A percentile compares a stretch with the other conserved stretches of the same genome.
Conservation (phyloP, 2,888 invertebrate species). For the Lithophane semibrunnea region DNA sequence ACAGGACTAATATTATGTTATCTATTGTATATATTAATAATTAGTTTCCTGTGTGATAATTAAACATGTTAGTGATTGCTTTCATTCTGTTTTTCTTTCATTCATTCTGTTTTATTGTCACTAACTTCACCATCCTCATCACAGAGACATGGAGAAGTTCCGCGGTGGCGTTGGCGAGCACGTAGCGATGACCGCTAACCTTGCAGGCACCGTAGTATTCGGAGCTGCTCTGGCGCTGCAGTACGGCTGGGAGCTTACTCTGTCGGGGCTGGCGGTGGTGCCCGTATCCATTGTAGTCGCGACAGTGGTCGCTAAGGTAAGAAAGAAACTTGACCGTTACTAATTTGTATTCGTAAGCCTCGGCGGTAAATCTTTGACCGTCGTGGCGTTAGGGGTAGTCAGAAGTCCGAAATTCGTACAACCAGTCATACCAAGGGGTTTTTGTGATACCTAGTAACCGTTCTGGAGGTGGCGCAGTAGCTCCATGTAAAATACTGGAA, state of each 20-base stretch:
- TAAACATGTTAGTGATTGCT: background rate
- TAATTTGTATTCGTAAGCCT: background rate
- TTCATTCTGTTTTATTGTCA: background rate
- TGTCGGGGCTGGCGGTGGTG: conserved; percentile 94
- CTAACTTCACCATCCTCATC: background rate
- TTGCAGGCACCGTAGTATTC: conserved; percentile 92
- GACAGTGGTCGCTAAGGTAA: conserved; percentile 93
- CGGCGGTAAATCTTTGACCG: too few relatives aligned
- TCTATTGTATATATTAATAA: background rate
- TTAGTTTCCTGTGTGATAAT: background rate
- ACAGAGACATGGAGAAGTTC: conserved; percentile 93
- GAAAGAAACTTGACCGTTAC: background rate
- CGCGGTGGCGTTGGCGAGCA: conserved; percentile 96
- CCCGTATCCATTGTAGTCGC: conserved; percentile 94
- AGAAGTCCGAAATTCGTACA: background rate
- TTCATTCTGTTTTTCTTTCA: background rate
- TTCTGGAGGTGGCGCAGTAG: background rate
- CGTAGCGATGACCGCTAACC: conserved; percentile 93
- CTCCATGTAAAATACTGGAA: background rate
- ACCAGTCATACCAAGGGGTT: background rate
- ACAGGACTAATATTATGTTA: background rate
- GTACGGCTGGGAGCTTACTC: conserved; percentile 95
- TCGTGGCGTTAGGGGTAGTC: background rate
- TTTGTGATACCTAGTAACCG: background rate
- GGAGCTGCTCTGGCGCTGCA: conserved; percentile 93